Evolutionary conservation across 1,140 invertebrate genomes (phyloP).

Genomic region (Sycobia sp.): DNA sequence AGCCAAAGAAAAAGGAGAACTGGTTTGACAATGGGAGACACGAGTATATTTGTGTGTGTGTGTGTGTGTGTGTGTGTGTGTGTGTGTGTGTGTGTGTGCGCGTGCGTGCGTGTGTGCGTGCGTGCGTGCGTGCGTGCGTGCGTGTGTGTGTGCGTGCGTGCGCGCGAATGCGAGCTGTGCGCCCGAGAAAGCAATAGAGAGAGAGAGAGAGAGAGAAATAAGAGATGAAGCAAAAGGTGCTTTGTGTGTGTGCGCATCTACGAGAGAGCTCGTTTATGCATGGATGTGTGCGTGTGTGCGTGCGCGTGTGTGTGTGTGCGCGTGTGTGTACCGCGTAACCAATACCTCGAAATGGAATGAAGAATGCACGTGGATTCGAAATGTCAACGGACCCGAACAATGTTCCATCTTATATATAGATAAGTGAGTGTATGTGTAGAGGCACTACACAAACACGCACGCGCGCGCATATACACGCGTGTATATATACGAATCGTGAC

Average conservation of each 20-base stretch:
- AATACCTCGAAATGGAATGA: not conserved
- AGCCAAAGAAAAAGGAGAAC: constrained; percentile 15
- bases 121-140: too few species aligned
- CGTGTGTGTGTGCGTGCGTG: constrained; percentile 20
- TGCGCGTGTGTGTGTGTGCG: not conserved
- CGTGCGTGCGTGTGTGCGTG: not conserved
- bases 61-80: constrained; percentile 19
- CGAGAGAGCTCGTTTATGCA: constrained; percentile 21
- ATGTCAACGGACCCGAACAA: constrained; percentile 20
- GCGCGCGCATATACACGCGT: too few species aligned
- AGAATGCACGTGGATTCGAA: constrained; percentile 28
- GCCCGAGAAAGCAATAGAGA: too few species aligned
- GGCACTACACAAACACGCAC: too few species aligned
- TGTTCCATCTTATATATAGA: constrained; percentile 1
- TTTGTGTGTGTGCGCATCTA: too few species aligned
- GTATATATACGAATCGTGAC: constrained; percentile 20
- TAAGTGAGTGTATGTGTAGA: not conserved
- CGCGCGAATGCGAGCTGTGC: constrained; percentile 4
- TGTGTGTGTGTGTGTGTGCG: too few species aligned
- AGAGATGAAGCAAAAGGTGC: too few species aligned
- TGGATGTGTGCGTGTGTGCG: not conserved
- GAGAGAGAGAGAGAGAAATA: too few species aligned
- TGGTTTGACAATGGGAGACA: constrained; percentile 13
- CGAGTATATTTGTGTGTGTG: too few species aligned
- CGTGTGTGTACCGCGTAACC: too few species aligned